phyloP scores from a whole-genome alignment of 2,113 vertebrate species.

The Pan troglodytes region NHGRI_mPanTro3-v2.1_pri NC_072410.2:42799001-42799500 shows the following conservation, averaged over 20 bases:
- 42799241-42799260: neutral
- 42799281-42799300: neutral
- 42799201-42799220: neutral
- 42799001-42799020: neutral
- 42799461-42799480: neutral
- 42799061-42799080: neutral
- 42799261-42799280: neutral
- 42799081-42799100: neutral
- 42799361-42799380: neutral
- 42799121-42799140: neutral
- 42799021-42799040: neutral
- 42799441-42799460: neutral
- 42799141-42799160: neutral
- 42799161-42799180: neutral
- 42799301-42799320: neutral
- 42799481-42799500: neutral
- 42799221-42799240: neutral
- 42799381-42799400: no score
- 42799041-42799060: neutral
- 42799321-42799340: neutral
- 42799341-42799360: neutral
- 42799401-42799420: neutral
- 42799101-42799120: neutral
- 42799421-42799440: neutral
- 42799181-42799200: neutral